These are phyloP conservation scores for Perca fluviatilis DNA, from an alignment of 2,113 vertebrate species.

Conservation along the genomic window DNA sequence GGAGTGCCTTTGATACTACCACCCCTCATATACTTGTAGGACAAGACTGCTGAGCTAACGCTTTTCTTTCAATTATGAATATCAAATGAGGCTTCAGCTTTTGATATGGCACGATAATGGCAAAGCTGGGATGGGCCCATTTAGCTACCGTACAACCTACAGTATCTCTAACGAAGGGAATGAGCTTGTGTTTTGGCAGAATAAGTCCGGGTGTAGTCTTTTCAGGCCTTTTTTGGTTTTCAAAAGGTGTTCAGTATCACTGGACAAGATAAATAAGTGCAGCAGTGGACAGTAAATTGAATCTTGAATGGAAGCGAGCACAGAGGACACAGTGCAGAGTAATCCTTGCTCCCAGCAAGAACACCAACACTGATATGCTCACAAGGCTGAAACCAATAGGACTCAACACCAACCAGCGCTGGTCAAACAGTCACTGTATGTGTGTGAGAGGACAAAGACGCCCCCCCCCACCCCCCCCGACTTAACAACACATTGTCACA, in stretches of 20 bases:
- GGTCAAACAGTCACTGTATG: slow-evolving; percentile 35
- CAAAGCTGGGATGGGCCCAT: slow-evolving; percentile 19
- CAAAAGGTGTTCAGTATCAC: slow-evolving; percentile 23
- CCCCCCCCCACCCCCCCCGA: neutral
- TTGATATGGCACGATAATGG: slow-evolving; percentile 56
- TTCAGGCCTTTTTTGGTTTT: neutral
- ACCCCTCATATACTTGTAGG: slow-evolving; percentile 45
- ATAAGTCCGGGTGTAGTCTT: neutral
- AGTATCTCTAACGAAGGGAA: slow-evolving; percentile 17
- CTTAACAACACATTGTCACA: slow-evolving; percentile 30
- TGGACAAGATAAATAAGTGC: slow-evolving; percentile 34
- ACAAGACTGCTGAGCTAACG: slow-evolving; percentile 72
- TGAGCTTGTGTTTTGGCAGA: slow-evolving; percentile 5
- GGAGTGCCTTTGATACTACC: slow-evolving; percentile 66
- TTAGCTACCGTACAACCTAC: neutral
- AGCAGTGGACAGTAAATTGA: slow-evolving; percentile 30
- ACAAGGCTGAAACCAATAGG: slow-evolving; percentile 55
- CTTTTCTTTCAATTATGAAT: slow-evolving; percentile 71
- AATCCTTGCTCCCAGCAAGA: slow-evolving; percentile 56
- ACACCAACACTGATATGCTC: slow-evolving; percentile 53
- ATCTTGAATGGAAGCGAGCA: slow-evolving; percentile 37
- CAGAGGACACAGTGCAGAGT: slow-evolving; percentile 13
- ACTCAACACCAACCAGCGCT: slow-evolving; percentile 56
- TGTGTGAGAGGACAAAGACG: slow-evolving; percentile 5
- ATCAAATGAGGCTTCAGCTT: slow-evolving; percentile 63